phyloP scores from a whole-genome alignment of 2,888 invertebrate genomes.

The Lissocephala sabroskyi region DNA sequence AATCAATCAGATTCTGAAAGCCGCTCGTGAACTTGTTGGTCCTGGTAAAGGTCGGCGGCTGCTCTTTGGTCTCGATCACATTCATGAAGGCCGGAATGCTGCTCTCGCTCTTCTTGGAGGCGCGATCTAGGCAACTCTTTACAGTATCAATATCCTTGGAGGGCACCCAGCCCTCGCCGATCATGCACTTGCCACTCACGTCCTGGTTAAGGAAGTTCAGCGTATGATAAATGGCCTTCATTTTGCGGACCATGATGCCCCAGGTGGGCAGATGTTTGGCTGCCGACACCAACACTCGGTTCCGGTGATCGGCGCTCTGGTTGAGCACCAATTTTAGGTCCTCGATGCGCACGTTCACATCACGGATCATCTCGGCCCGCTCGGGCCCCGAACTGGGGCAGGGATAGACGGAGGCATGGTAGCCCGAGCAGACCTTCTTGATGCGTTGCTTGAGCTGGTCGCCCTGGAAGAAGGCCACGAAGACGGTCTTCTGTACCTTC shows the following conservation, averaged over 20 bases:
- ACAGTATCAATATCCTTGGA: slow-evolving; percentile 80
- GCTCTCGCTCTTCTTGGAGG: slow-evolving; percentile 87
- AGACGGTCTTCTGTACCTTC: slow-evolving; percentile 85
- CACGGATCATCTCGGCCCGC: slow-evolving; percentile 85
- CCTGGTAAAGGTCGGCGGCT: slow-evolving; percentile 92
- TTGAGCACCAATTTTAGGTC: slow-evolving; percentile 85
- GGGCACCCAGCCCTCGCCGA: slow-evolving; percentile 93
- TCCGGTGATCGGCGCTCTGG: slow-evolving; percentile 88
- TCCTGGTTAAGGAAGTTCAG: slow-evolving; percentile 94
- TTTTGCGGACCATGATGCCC: slow-evolving; percentile 87
- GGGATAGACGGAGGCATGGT: slow-evolving; percentile 88
- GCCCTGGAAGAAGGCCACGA: slow-evolving; percentile 87
- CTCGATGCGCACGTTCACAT: slow-evolving; percentile 85
- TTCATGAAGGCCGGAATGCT: slow-evolving; percentile 94
- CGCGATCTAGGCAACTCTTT: slow-evolving; percentile 84
- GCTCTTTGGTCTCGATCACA: slow-evolving; percentile 84
- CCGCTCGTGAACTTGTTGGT: slow-evolving; percentile 94
- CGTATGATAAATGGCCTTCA: slow-evolving; percentile 95
- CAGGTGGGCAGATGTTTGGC: slow-evolving; percentile 87
- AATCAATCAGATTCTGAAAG: slow-evolving; percentile 93
- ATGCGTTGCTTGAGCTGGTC: slow-evolving; percentile 88
- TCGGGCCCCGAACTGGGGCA: slow-evolving; percentile 87
- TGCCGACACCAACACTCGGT: slow-evolving; percentile 84
- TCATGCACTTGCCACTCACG: slow-evolving; percentile 90
- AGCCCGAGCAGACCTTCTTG: slow-evolving; percentile 91